Evolutionary conservation across 2,888 invertebrate species (phyloP), one percentile per base, ranked within the genome.

Genomic region (Eupsilia transversa): DNA sequence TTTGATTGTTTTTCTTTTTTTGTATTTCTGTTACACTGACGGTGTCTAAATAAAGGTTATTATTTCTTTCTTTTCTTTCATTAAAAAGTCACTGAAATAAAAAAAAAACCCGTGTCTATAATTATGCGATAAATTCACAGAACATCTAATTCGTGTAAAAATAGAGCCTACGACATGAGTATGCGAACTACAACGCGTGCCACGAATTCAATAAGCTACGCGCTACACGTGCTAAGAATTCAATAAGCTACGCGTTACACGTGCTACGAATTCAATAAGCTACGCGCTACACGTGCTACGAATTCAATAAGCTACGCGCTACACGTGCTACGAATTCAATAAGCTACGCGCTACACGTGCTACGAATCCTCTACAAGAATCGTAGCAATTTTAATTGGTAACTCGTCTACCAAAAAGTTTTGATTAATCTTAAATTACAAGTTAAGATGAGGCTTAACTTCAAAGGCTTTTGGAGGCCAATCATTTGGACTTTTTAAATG

Each of bases 331-430:
- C 78, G 76, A 75, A 79, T 86, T 70, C 66, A 73, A 79, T 68
- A 74, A 74, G 67, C 76, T 81, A 79, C 84, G 74, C 72, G 65
- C 79, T 79, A 79, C 82, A 64, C 74, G 78, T 76, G 80, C 88
- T 84, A 87, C 86, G 84, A 84, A 83, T 76, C 38, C 43, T 38
- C 89, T 89, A 89, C 87, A 83, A 65, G 57, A 56, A 12, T 66
- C 84, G 86, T 87, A 89, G 88, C 79, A 65, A 82, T 82, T 74
- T 86, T 86, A 82, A 86, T 83, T 82, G 82, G 77, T 64, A 75
- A 81, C 73, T 63, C 81, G 76, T 82, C 80, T 74, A 84, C 77
- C 82, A 66, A 82, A 86, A 86, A 87, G 72, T 84, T 87, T 86
- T 82, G 82, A 86, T 87, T 80, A 82, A 84, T 79, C 68, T 79